phyloP scores from a whole-genome alignment of 1,140 invertebrate species.

The Antheraea pernyi region DNA sequence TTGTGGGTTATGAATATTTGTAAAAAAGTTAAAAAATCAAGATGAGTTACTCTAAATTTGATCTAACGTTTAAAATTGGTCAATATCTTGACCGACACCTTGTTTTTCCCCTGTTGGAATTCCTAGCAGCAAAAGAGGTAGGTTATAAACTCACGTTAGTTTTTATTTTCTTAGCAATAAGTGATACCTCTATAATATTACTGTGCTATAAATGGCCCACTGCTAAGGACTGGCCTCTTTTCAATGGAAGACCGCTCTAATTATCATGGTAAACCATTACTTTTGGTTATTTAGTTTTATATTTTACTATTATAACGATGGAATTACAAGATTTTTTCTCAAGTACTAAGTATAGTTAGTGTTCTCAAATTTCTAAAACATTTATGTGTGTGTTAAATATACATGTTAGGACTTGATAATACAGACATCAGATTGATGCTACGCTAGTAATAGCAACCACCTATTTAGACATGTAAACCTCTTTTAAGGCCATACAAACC shows the following conservation, averaged over 20 bases:
- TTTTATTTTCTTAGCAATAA: background rate
- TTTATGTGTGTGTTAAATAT: no score
- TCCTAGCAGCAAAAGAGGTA: slow-evolving; percentile 97
- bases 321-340: no score
- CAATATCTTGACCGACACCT: slow-evolving; percentile 98
- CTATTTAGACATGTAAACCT: no score
- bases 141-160: slow-evolving; percentile 21
- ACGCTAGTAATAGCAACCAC: no score
- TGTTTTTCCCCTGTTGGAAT: slow-evolving; percentile 98
- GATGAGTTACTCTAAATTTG: slow-evolving; percentile 89
- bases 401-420: no score
- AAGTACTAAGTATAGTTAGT: no score
- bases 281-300: no score
- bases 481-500: no score
- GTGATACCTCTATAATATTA: background rate
- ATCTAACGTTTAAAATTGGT: slow-evolving; percentile 95
- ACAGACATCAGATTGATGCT: no score
- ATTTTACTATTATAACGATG: no score
- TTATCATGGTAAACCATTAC: no score
- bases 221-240: background rate
- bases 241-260: background rate
- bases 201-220: background rate
- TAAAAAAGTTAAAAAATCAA: slow-evolving; percentile 22
- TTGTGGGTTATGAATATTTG: slow-evolving; percentile 16
- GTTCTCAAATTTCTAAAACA: no score